Evolutionary conservation across 2,888 invertebrate genomes (phyloP), one percentile per base, ranked within the genome.

Genomic region (Xestia sexstrigata): DNA sequence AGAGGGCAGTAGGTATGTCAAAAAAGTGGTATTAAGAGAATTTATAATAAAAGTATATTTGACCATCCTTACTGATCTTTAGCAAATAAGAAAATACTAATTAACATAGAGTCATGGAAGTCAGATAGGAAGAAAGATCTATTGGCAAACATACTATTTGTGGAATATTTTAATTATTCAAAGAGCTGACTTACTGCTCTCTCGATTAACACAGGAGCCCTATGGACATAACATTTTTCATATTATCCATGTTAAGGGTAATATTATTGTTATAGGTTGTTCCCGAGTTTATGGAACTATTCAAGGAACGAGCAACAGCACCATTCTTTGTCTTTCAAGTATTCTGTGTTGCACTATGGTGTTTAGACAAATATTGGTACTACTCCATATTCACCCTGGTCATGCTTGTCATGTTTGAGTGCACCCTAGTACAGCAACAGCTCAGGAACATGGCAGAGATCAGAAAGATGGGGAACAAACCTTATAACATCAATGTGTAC

Each of bases 281-380:
- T 30, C 99, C 99, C 1, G 99, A 99, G 94, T 99, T 99, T 92
- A 97, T 98, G 97, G 99, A 99, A 95, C 97, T 99, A 30, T 99
- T 99, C 93, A 98, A 98, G 90, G 99, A 99, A 95, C 97, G 99
- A 89, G 99, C 99, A 1, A 99, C 99, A 0, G 99, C 99, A 0
- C 99, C 99, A 3, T 99, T 99, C 95, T 99, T 99, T 95, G 99
- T 99, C 9, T 99, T 99, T 95, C 99, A 99, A 98, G 99, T 99
- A 78, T 99, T 99, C 94, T 99, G 99, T 92, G 99, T 99, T 67
- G 99, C 98, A 20, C 97, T 99, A 5, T 99, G 99, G 99, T 99
- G 99, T 95, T 97, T 99, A 87, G 99, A 99, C 93, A 99, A 99
- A 93, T 99, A 99, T 95, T 99, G 99, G 99, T 99, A 99, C 94